Base-by-base conservation (phyloP, 1,140 invertebrate species). In the Cardiocondyla obscurior region DNA sequence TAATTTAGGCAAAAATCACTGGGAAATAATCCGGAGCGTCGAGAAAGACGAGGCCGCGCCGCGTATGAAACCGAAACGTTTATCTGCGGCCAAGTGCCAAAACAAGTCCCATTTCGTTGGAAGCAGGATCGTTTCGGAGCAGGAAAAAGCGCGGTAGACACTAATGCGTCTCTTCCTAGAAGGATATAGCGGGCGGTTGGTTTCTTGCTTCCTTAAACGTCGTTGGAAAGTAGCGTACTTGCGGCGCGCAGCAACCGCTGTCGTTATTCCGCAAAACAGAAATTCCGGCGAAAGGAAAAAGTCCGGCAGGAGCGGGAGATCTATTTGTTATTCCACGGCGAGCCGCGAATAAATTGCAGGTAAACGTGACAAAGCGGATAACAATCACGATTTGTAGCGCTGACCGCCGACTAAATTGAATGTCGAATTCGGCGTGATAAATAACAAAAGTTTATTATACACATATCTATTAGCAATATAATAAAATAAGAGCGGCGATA, bases 21-120 rank as follows among this genome's bases (percentile, higher is more conserved):
- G 46, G 46, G 62, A 39, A 79, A 55, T 39, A 79, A 79, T 53
- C 4, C 16, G 49, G 33, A 51, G 39, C 10, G n/a, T 49, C 46
- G 46, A 42, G 46, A n/a, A n/a, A 42, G 49, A 53, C 22, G 74
- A 39, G 39, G 42, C 1, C 1, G 62, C 10, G 46, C 62, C 62
- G 39, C 25, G 74, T 19, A 62, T 3, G 46, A 79, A 79, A 79
- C 62, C 74, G 62, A 79, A 79, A 79, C 62, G 74, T 69, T 79
- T 79, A 79, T 79, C 74, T 53, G 74, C 74, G 74, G 74, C 74
- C 74, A 69, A 79, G 74, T 79, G 74, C 74, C 74, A 79, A 79
- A 79, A 79, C 74, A 79, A 79, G 74, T 79, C 62, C 74, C 74
- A 67, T 79, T 53, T 25, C 62, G 62, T 53, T 14, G 33, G 74